phyloP scores from a whole-genome alignment of 2,797 vertebrate species.

The Halcyon leucocephala region DNA sequence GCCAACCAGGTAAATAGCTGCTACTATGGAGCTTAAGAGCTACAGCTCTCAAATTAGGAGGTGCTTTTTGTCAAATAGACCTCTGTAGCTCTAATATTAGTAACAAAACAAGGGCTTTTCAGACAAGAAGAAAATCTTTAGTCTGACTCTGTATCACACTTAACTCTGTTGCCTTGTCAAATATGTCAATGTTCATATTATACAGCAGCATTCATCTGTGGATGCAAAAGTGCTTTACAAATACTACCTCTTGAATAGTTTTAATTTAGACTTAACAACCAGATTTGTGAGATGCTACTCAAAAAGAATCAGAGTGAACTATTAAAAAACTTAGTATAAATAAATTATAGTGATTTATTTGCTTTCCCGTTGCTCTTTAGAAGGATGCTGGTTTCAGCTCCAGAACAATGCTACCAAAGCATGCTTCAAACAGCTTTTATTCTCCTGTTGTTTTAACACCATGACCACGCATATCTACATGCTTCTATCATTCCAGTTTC shows the following conservation, averaged over 20 bases:
- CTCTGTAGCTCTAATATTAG: conserved; percentile 72
- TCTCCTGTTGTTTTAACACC: conserved; percentile 20
- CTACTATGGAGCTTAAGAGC: conserved; percentile 74
- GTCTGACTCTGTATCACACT: conserved; percentile 68
- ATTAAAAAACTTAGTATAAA: conserved; percentile 52
- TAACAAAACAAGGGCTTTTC: conserved; percentile 74
- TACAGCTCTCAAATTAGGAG: conserved; percentile 72
- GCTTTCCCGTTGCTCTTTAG: conserved; percentile 22
- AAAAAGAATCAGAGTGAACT: conserved; percentile 6
- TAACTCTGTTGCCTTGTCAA: conserved; percentile 73
- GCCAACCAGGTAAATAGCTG: conserved; percentile 73
- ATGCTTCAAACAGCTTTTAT: neutral
- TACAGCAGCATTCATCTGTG: conserved; percentile 43
- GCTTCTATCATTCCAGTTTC: neutral
- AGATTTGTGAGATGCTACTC: conserved; percentile 37
- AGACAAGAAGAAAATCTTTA: conserved; percentile 66
- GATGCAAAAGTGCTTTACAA: conserved; percentile 59
- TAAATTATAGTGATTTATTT: conserved; percentile 59
- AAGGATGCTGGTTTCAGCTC: neutral
- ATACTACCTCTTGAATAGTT: conserved; percentile 51
- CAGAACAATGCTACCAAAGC: neutral
- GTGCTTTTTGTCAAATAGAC: conserved; percentile 73
- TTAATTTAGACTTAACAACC: conserved; percentile 59
- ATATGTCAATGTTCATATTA: conserved; percentile 65
- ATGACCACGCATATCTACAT: neutral